Conservation (phyloP, 2,797 vertebrate species). For the Acanthopagrus latus region DNA sequence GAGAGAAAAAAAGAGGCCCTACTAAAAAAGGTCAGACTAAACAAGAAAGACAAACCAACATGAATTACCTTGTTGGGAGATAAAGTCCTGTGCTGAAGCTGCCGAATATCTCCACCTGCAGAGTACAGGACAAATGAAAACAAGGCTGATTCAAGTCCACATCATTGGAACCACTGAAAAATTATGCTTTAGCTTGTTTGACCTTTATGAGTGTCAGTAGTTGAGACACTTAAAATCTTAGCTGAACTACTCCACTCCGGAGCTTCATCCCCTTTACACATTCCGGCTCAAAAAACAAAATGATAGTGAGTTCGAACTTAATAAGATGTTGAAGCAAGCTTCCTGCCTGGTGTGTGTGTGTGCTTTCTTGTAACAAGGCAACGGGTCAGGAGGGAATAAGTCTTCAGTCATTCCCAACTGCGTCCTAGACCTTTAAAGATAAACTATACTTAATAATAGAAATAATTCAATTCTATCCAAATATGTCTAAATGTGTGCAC, state of each 20-base stretch:
- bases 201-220: not conserved
- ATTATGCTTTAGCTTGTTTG: not conserved
- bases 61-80: constrained; percentile 95
- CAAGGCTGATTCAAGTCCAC: not conserved
- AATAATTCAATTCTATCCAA: not conserved
- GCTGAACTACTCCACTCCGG: not conserved
- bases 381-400: not conserved
- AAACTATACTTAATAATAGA: not conserved
- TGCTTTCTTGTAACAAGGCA: not conserved
- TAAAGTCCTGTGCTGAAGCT: constrained; percentile 99
- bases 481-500: not conserved
- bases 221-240: not conserved
- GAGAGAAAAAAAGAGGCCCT: not conserved
- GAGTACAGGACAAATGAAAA: constrained; percentile 19
- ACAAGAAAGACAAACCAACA: not conserved
- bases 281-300: not conserved
- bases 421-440: no score
- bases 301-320: not conserved
- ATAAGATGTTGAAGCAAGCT: not conserved
- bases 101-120: constrained; percentile 98
- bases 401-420: not conserved
- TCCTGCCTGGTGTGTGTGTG: not conserved
- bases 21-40: not conserved
- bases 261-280: not conserved
- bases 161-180: not conserved